Conservation (phyloP, 2,113 vertebrate species). For the Hippotragus niger region DNA sequence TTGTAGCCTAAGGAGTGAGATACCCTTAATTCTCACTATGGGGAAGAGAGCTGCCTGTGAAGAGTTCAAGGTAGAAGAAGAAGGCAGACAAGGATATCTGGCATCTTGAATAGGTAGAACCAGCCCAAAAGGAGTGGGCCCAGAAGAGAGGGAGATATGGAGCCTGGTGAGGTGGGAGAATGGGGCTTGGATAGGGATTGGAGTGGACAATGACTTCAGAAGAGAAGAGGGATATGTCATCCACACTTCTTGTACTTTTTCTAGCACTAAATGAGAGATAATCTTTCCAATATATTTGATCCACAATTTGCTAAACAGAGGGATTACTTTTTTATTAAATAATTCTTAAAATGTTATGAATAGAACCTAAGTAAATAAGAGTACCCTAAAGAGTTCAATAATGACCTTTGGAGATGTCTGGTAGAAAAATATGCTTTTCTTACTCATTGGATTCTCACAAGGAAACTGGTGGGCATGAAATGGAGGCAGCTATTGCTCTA, state of each 20-base stretch:
- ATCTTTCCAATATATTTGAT: not conserved
- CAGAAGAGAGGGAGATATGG: not conserved
- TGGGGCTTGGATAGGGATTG: not conserved
- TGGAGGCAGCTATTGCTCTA: not conserved
- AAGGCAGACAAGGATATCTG: not conserved
- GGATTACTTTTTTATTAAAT: not conserved
- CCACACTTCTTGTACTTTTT: not conserved
- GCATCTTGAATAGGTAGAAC: not conserved
- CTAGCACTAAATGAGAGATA: not conserved
- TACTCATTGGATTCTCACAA: not conserved
- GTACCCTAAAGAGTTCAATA: not conserved
- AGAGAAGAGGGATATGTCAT: not conserved
- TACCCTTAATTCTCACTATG: not conserved
- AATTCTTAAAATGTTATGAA: not conserved
- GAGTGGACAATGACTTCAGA: not conserved
- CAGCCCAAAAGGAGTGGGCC: not conserved
- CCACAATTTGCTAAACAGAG: not conserved
- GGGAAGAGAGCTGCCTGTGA: not conserved
- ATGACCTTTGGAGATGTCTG: not conserved
- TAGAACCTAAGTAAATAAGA: not conserved
- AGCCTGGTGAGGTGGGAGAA: too few relatives aligned
- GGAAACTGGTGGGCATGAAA: not conserved
- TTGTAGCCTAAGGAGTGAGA: not conserved
- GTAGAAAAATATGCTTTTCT: not conserved
- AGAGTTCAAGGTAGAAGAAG: not conserved